phyloP scores from a whole-genome alignment of 2,888 invertebrate species.

The Tromatobia lineatoria region DNA sequence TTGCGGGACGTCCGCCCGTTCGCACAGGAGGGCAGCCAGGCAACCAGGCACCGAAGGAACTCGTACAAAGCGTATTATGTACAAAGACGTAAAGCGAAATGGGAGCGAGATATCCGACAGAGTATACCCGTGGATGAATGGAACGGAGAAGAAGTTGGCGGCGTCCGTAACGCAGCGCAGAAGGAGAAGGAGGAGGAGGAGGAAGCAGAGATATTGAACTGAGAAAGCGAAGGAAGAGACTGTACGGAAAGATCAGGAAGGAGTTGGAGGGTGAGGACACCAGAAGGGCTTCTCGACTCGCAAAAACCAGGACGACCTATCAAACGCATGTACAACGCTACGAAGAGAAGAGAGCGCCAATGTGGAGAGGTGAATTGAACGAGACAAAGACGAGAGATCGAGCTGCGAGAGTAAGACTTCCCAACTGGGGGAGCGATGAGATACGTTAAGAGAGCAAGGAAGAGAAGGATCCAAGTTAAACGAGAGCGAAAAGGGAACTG shows the following conservation, averaged over 20 bases:
- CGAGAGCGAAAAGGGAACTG: conserved; percentile 47
- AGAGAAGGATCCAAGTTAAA: conserved; percentile 42
- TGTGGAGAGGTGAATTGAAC: conserved; percentile 50
- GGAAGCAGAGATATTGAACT: conserved; percentile 55
- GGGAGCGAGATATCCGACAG: conserved; percentile 81
- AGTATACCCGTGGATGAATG: conserved; percentile 62
- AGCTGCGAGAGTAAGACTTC: conserved; percentile 53
- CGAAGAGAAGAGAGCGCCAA: conserved; percentile 36
- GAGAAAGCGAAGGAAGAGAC: conserved; percentile 64
- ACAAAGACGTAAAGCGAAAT: conserved; percentile 82
- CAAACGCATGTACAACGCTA: conserved; percentile 45
- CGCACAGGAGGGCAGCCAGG: conserved; percentile 58
- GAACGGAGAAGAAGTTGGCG: conserved; percentile 56
- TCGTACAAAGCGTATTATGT: conserved; percentile 82
- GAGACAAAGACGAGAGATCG: conserved; percentile 58
- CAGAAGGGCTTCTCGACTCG: conserved; percentile 57
- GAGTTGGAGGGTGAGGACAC: conserved; percentile 67
- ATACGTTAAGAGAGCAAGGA: conserved; percentile 36
- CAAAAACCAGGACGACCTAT: conserved; percentile 49
- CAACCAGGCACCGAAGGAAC: conserved; percentile 48
- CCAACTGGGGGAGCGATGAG: conserved; percentile 24
- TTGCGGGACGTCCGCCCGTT: conserved; percentile 47
- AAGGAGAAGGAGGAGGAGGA: conserved; percentile 62
- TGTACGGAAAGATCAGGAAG: conserved; percentile 68
- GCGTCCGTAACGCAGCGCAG: conserved; percentile 26